These are phyloP conservation scores for Tretioscincus oriximinensis DNA, from an alignment of 2,113 vertebrate genomes.

Conservation along the genomic window DNA sequence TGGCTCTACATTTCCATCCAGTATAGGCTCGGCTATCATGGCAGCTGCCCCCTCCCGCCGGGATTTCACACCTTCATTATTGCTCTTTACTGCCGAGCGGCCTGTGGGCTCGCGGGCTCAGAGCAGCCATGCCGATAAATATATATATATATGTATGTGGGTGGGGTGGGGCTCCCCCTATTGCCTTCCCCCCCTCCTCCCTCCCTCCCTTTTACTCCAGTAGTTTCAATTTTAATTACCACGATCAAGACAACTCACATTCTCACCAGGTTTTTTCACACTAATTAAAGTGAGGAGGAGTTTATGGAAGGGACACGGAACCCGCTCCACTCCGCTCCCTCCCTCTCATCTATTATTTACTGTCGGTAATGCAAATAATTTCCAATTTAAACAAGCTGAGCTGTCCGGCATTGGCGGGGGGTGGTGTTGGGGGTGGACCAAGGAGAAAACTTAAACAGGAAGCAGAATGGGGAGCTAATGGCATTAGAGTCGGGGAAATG, in stretches of 20 bases:
- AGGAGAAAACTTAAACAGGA: conserved; percentile 61
- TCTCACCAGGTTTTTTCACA: conserved; percentile 86
- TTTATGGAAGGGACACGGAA: conserved; percentile 86
- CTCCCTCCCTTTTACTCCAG: conserved; percentile 73
- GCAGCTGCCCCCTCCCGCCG: conserved; percentile 84
- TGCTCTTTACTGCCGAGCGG: conserved; percentile 94
- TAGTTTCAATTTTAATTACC: conserved; percentile 93
- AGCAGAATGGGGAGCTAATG: conserved; percentile 43
- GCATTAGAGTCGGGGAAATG: neutral
- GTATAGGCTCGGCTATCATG: conserved; percentile 88
- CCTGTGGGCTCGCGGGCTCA: conserved; percentile 83
- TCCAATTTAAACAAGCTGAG: conserved; percentile 87
- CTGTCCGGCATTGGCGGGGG: conserved; percentile 73
- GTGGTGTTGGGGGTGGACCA: conserved; percentile 36
- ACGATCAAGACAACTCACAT: conserved; percentile 86
- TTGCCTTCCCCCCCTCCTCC: neutral
- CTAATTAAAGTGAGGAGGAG: conserved; percentile 94
- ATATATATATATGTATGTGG: conserved; percentile 38
- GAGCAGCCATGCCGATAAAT: conserved; percentile 91
- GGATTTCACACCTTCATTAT: conserved; percentile 98
- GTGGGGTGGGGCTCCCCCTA: neutral
- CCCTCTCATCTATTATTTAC: conserved; percentile 94
- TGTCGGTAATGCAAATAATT: conserved; percentile 90
- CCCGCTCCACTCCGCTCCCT: conserved; percentile 80
- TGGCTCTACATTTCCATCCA: conserved; percentile 88